These are phyloP conservation scores for Xanthorhoe designata DNA, from an alignment of 2,888 invertebrate genomes.

Conservation along the genomic window DNA sequence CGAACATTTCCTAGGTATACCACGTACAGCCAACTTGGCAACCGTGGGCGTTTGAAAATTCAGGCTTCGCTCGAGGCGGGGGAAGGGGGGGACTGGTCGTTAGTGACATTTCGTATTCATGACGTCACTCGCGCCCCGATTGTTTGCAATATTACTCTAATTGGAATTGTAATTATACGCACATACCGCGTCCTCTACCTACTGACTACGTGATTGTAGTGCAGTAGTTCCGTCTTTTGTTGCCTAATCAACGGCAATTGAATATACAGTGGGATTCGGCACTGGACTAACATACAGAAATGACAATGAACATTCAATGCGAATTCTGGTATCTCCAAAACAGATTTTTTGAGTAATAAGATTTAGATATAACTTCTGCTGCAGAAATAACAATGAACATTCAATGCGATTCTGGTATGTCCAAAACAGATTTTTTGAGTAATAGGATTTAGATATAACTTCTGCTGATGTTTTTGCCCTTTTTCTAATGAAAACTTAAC, in stretches of 20 bases:
- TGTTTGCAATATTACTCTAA: constrained; percentile 86
- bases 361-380: no score
- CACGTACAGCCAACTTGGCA: constrained; percentile 51
- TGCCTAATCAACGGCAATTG: constrained; percentile 39
- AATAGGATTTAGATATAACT: no score
- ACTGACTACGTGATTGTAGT: constrained; percentile 59
- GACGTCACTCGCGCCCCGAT: constrained; percentile 82
- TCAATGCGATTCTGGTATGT: no score
- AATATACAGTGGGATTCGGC: constrained; percentile 1
- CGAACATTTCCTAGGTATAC: constrained; percentile 34
- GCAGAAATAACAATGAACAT: no score
- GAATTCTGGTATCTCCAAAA: not conserved
- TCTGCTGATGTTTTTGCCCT: no score
- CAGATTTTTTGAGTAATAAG: not conserved
- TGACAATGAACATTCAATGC: not conserved
- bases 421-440: not conserved
- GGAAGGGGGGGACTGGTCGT: constrained; percentile 68
- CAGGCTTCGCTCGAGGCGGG: constrained; percentile 66
- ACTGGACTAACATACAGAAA: not conserved
- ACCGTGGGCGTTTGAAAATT: constrained; percentile 76
- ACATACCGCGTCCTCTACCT: constrained; percentile 66
- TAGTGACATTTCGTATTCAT: constrained; percentile 85
- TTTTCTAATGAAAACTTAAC: no score
- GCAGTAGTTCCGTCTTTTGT: constrained; percentile 49
- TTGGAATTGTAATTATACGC: constrained; percentile 83